Evolutionary conservation across 2,797 vertebrate genomes (phyloP).

Genomic region (Gymnocypris eckloni): DNA sequence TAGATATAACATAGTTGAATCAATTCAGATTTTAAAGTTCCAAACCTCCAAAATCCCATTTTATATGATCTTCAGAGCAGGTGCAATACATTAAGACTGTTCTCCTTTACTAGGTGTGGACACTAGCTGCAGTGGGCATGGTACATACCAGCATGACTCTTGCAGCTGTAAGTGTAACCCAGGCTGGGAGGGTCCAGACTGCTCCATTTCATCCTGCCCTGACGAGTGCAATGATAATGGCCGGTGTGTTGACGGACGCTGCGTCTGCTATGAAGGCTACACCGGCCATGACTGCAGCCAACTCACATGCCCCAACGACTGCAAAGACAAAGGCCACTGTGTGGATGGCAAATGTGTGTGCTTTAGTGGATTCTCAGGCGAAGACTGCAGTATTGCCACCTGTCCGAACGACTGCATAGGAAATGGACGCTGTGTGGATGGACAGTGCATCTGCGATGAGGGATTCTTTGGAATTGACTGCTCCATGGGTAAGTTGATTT

Average conservation of each 20-base stretch:
- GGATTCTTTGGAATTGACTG: constrained; percentile 86
- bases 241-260: constrained; percentile 80
- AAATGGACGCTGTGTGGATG: constrained; percentile 84
- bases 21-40: background rate
- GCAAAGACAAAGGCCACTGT: constrained; percentile 85
- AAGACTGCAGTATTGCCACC: constrained; percentile 80
- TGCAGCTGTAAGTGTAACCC: constrained; percentile 83
- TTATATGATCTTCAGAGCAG: background rate
- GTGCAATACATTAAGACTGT: background rate
- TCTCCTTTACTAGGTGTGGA: constrained; percentile 70
- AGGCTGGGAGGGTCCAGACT: constrained; percentile 86
- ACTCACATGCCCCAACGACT: constrained; percentile 79
- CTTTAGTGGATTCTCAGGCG: constrained; percentile 76
- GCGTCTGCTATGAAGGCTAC: constrained; percentile 81
- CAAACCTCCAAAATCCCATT: background rate
- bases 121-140: constrained; percentile 80
- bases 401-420: constrained; percentile 83
- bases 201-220: constrained; percentile 82
- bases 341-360: constrained; percentile 83
- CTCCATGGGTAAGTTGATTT: constrained; percentile 69
- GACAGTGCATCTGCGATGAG: constrained; percentile 83
- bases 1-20: background rate
- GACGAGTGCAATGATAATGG: constrained; percentile 84
- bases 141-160: constrained; percentile 75
- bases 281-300: constrained; percentile 82